A percentile compares a stretch with the other conserved stretches of the same genome.
Evolutionary conservation across 2,797 vertebrate species (phyloP).

Genomic region (Coluber constrictor): DNA sequence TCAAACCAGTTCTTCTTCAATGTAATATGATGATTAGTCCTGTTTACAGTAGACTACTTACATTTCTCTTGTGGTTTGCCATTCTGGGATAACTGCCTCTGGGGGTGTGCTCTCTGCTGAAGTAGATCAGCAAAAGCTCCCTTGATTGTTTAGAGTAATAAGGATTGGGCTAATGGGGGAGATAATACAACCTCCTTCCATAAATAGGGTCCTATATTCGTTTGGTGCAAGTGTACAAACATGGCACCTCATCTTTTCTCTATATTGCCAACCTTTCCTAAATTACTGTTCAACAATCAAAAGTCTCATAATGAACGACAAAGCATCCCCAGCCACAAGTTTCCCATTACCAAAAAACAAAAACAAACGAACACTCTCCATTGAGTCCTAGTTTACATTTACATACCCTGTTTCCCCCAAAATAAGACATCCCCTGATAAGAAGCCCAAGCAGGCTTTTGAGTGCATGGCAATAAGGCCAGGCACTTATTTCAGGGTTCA

Average conservation of each 20-base stretch:
- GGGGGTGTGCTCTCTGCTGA: not conserved
- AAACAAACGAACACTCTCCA: not conserved
- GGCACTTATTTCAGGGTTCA: too few species aligned
- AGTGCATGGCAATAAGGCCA: too few species aligned
- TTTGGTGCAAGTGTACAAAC: not conserved
- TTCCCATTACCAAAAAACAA: not conserved
- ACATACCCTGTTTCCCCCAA: too few species aligned
- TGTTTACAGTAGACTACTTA: not conserved
- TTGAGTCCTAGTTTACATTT: not conserved
- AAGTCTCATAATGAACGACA: not conserved
- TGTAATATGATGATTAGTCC: not conserved
- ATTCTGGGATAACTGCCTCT: not conserved
- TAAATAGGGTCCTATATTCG: not conserved
- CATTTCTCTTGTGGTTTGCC: not conserved
- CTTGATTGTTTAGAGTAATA: not conserved
- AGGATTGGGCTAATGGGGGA: not conserved
- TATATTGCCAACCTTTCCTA: not conserved
- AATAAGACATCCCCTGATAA: too few species aligned
- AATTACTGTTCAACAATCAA: not conserved
- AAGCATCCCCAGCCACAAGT: not conserved
- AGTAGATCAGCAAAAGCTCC: not conserved
- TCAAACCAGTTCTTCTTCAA: not conserved
- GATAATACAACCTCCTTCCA: not conserved
- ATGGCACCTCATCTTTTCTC: not conserved
- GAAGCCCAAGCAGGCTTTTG: too few species aligned